Conservation (phyloP, 2,888 invertebrate genomes). For the Phania funesta region DNA sequence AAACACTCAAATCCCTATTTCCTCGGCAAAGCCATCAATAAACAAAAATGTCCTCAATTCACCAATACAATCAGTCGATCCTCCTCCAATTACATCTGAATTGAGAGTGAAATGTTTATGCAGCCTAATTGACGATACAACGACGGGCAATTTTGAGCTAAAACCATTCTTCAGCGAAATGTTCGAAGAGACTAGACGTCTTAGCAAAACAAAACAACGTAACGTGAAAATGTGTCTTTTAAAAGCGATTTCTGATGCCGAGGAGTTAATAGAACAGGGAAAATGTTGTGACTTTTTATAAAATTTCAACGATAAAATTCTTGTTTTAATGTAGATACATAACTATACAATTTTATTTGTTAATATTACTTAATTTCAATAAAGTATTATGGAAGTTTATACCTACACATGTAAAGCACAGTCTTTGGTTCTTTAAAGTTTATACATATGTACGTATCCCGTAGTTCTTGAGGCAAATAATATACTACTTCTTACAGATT, state of each 20-base stretch:
- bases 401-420: too few relatives aligned
- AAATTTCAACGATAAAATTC: neutral
- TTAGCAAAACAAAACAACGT: constrained; percentile 61
- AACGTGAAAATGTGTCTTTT: constrained; percentile 64
- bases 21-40: neutral
- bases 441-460: too few relatives aligned
- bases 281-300: constrained; percentile 57
- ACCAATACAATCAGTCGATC: neutral
- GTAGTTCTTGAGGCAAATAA: too few relatives aligned
- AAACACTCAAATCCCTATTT: neutral
- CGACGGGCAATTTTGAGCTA: constrained; percentile 27
- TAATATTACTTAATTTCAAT: too few relatives aligned
- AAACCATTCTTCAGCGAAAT: constrained; percentile 62
- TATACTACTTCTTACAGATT: too few relatives aligned
- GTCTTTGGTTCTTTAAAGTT: too few relatives aligned
- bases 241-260: constrained; percentile 65
- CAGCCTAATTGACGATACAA: constrained; percentile 31
- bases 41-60: neutral
- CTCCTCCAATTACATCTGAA: neutral
- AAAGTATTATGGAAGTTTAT: too few relatives aligned
- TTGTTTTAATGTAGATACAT: too few relatives aligned
- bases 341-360: too few relatives aligned
- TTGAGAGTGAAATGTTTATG: constrained; percentile 67
- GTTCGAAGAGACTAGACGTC: constrained; percentile 61
- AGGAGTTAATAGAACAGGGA: constrained; percentile 61